Conservation (phyloP, 2,113 vertebrate species). For the Plectropomus leopardus region DNA sequence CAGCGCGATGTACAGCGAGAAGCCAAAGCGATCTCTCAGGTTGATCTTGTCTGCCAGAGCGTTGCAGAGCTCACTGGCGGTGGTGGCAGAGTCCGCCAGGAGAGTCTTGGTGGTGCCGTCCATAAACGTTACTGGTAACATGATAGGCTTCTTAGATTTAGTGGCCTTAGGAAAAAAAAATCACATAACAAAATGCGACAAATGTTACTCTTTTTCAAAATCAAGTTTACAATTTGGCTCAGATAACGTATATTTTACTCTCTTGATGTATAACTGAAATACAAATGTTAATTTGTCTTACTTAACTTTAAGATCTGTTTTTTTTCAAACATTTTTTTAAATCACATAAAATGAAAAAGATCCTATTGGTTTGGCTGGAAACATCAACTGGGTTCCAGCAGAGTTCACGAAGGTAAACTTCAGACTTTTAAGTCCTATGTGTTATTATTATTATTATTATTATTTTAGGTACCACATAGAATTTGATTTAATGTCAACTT, state of each 20-base stretch:
- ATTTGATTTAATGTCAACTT: neutral
- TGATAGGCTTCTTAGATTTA: constrained; percentile 98
- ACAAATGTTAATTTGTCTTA: too few relatives aligned
- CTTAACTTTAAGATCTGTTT: too few relatives aligned
- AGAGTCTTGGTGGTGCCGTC: constrained; percentile 97
- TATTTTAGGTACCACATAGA: too few relatives aligned
- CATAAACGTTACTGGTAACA: constrained; percentile 99
- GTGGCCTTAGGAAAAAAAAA: constrained; percentile 87
- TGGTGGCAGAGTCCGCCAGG: constrained; percentile 95
- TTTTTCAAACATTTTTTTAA: too few relatives aligned
- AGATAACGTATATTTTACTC: too few relatives aligned
- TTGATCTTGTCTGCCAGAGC: constrained; percentile 94
- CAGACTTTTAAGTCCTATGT: too few relatives aligned
- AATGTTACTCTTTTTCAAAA: neutral
- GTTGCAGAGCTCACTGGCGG: constrained; percentile 94
- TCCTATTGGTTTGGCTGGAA: too few relatives aligned
- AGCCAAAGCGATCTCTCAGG: constrained; percentile 94
- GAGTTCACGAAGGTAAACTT: too few relatives aligned
- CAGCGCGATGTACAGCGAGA: constrained; percentile 97
- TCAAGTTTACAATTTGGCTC: neutral
- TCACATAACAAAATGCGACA: neutral
- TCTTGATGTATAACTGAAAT: too few relatives aligned
- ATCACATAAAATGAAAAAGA: too few relatives aligned
- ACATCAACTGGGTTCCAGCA: too few relatives aligned
- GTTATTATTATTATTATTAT: too few relatives aligned